Evolutionary conservation across 2,888 invertebrate genomes (phyloP), one percentile per base, ranked within the genome.

Genomic region (Dryocosmus kuriphilus): DNA sequence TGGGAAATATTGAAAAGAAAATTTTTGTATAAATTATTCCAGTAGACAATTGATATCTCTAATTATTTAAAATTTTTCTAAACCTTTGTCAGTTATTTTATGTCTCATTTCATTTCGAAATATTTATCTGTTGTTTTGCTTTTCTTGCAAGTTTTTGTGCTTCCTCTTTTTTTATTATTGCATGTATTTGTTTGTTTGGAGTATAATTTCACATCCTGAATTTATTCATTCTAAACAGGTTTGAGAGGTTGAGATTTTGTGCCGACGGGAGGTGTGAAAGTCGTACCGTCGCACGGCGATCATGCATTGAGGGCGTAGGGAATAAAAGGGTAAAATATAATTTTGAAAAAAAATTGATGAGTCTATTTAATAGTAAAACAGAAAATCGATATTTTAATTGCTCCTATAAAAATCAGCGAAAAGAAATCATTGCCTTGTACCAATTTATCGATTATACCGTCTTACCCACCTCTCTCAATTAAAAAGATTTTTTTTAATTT

Each of bases 211-310:
- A 30, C 51, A 71, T 71, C 51, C 51, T 46, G 71, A 51, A 71
- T 71, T 71, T 71, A 71, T 71, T 71, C 51, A 51, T 71, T n/a
- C 71, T n/a, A 19, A 71, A 71, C 71, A 27, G 71, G 71, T 71
- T 71, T 71, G 27, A 51, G 46, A 46, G 30, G 41, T 30, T 7
- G 71, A 51, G 24, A 19, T 71, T 73, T 51, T 82, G 81, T 84
- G 87, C 91, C 91, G 91, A 87, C 91, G 90, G 90, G 85, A 86
- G 85, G 85, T 85, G 85, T 82, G 65, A 60, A 75, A 77, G 74
- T 82, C 77, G 82, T 85, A 85, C 90, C 90, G 90, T 90, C 90
- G 90, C 90, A 83, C 76, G 79, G 80, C 76, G 76, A 80, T 78
- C 55, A n/a, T 55, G 16, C 73, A 75, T 79, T 75, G 55, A 51